Conservation (phyloP, 1,140 invertebrate genomes). For the Anthonomus grandis region DNA sequence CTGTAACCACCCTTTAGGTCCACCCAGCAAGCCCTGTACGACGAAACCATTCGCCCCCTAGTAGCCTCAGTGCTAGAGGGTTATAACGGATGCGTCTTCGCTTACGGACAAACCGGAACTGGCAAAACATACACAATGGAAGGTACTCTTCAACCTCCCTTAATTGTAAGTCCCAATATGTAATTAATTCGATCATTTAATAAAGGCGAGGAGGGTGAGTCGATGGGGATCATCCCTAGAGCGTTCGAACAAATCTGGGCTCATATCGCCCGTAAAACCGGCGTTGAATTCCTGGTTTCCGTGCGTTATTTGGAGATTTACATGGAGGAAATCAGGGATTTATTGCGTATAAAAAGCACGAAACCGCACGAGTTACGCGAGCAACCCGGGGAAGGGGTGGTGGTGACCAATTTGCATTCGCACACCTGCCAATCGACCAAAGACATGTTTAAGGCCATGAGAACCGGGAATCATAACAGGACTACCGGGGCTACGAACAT, state of each 20-base stretch:
- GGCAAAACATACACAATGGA: constrained; percentile 82
- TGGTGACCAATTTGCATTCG: constrained; percentile 88
- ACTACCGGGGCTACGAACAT: constrained; percentile 95
- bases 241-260: constrained; percentile 96
- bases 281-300: constrained; percentile 88
- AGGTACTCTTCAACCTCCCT: too few species aligned
- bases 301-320: constrained; percentile 95
- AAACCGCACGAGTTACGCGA: constrained; percentile 71
- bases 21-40: constrained; percentile 89
- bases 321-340: constrained; percentile 89
- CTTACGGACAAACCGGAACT: constrained; percentile 84
- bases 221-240: constrained; percentile 85
- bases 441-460: constrained; percentile 89
- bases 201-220: constrained; percentile 19
- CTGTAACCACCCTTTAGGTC: too few species aligned
- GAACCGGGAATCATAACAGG: constrained; percentile 83
- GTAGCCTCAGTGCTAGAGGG: constrained; percentile 95
- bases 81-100: constrained; percentile 96
- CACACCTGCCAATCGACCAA: constrained; percentile 87
- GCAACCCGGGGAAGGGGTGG: constrained; percentile 73
- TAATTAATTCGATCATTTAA: not conserved
- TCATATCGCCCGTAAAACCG: constrained; percentile 79
- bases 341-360: constrained; percentile 78
- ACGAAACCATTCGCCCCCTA: constrained; percentile 89
- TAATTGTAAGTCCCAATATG: too few species aligned